Evolutionary conservation across 2,113 vertebrate species (phyloP), one percentile per base, ranked within the genome.

Genomic region (Ahaetulla prasina): DNA sequence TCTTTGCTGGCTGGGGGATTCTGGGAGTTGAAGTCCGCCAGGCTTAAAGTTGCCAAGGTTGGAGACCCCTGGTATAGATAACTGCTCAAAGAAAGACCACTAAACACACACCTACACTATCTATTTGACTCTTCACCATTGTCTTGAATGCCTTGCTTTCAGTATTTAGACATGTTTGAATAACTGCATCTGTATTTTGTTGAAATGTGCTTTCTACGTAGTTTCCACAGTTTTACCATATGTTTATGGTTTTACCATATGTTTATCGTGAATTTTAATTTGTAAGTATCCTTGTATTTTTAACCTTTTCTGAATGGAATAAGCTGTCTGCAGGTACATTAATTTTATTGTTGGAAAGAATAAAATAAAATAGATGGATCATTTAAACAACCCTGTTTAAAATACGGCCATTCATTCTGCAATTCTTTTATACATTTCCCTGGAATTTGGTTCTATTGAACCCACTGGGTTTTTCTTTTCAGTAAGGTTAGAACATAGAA

Each of bases 371-470:
- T 91, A 91, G 91, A 90, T 86, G 89, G 95, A 94, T 96, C 94
- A 93, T 91, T 96, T 96, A 92, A 60, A 27, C 95, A 94, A 92
- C 74, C 93, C 54, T 92, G 95, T 94, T 96, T 96, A 96, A 97
- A 97, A 96, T 95, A 96, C 90, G 92, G 88, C 89, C 30, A 57
- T 89, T 18, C 25, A 87, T 3, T 23, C 49, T 87, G 85, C 47
- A 87, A 18, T 50, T 30, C 47, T 87, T 30, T 50, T 74, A 39
- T 35, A 54, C 2, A 39, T 25, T 57, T 57, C 39, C 87, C 53
- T 45, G 53, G 4, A 23, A 88, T 25, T 57, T 43, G 27, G 5
- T 43, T 39, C 11, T 20, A 23, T 88, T 52, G 49, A 88, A 54
- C 8, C 3, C 35, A 14, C 22, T 57, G 22, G 87, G 22, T 1